These are phyloP conservation scores for Acronicta psi DNA, from an alignment of 2,888 invertebrate species.

Conservation along the genomic window DNA sequence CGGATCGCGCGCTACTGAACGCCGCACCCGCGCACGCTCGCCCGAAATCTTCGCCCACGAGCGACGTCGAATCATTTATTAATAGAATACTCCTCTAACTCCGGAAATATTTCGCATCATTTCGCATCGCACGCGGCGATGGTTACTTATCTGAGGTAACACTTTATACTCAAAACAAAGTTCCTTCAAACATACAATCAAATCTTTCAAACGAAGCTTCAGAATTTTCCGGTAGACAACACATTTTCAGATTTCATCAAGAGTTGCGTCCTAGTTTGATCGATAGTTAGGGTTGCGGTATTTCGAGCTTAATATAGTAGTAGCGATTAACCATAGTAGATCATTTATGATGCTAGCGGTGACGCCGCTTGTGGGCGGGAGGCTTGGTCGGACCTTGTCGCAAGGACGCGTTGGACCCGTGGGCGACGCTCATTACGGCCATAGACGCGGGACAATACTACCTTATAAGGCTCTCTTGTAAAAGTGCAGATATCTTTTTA, in stretches of 20 bases:
- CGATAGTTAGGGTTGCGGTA: slow-evolving; percentile 25
- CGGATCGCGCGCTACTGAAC: slow-evolving; percentile 87
- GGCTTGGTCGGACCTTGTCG: slow-evolving; percentile 82
- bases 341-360: slow-evolving; percentile 48
- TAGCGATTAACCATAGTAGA: slow-evolving; percentile 39
- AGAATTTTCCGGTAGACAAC: slow-evolving; percentile 10
- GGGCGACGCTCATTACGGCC: slow-evolving; percentile 70
- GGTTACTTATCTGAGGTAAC: slow-evolving; percentile 81
- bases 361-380: slow-evolving; percentile 74
- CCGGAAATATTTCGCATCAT: slow-evolving; percentile 89
- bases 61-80: slow-evolving; percentile 86
- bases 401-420: slow-evolving; percentile 80
- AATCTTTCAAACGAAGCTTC: slow-evolving; percentile 32
- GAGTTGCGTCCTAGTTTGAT: slow-evolving; percentile 6
- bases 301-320: slow-evolving; percentile 39
- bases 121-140: slow-evolving; percentile 83
- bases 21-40: slow-evolving; percentile 74
- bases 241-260: slow-evolving; percentile 7
- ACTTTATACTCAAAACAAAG: slow-evolving; percentile 62
- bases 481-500: slow-evolving; percentile 53
- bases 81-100: slow-evolving; percentile 88
- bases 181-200: slow-evolving; percentile 21
- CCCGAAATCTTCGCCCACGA: slow-evolving; percentile 87
- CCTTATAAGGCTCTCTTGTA: slow-evolving; percentile 73
- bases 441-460: slow-evolving; percentile 68